These are phyloP conservation scores for Acronicta alni DNA, from an alignment of 2,888 invertebrate species.

Conservation along the genomic window DNA sequence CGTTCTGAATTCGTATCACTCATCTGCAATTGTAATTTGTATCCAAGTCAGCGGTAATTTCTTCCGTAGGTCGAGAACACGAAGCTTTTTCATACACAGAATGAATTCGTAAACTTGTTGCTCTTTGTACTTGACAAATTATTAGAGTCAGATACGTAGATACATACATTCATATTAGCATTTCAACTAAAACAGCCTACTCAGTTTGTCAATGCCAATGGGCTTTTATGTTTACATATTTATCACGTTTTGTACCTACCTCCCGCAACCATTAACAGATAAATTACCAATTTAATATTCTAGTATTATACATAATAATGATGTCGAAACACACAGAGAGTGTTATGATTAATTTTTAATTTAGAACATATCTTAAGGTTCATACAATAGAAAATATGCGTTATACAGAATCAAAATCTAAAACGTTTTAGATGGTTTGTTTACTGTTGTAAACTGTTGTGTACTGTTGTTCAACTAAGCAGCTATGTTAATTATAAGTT, in stretches of 20 bases:
- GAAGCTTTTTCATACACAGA: not conserved
- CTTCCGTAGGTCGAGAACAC: constrained; percentile 7
- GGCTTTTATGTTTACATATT: constrained; percentile 17
- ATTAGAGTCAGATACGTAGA: constrained; percentile 21
- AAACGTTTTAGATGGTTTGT: not conserved
- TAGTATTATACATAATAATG: constrained; percentile 19
- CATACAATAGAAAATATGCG: too few species aligned
- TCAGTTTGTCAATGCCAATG: constrained; percentile 11
- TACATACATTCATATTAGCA: not conserved
- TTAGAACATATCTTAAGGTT: too few species aligned
- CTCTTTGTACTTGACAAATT: constrained; percentile 19
- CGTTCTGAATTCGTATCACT: constrained; percentile 13
- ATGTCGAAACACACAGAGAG: constrained; percentile 7
- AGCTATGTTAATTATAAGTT: constrained; percentile 48
- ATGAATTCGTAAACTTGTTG: constrained; percentile 39
- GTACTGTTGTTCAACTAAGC: constrained; percentile 26
- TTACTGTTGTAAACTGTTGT: constrained; percentile 29
- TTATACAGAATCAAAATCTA: too few species aligned
- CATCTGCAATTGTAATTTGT: constrained; percentile 24
- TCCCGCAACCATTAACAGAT: constrained; percentile 15
- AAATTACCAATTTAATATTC: constrained; percentile 20
- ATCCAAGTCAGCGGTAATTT: constrained; percentile 29
- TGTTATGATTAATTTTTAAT: not conserved
- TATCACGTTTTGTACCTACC: constrained; percentile 19
- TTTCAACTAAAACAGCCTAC: constrained; percentile 16